Base-by-base conservation (phyloP, 2,113 vertebrate species). In the Burhinus bistriatus region DNA sequence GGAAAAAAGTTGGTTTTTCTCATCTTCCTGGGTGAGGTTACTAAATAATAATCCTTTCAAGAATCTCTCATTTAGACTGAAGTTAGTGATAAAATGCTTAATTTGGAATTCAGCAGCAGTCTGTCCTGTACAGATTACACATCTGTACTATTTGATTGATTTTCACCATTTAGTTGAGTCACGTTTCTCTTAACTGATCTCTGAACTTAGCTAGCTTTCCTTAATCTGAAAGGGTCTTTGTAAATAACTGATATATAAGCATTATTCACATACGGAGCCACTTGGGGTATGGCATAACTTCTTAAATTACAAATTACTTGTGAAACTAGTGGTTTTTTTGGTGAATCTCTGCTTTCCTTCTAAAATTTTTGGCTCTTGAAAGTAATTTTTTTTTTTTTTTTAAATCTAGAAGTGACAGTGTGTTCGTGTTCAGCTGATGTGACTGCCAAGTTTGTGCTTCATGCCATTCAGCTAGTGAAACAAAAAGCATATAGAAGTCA, bases 381-480 rank as follows among this genome's bases (percentile, higher is more conserved):
- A 72, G 62, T 68, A 40, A 83, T 44, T 4, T 1, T 61, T 62
- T 86, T 87, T 72, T 86, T 87, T 72, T 86, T 62, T 84, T 92
- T 96, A 64, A 34, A 89, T 89, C 22, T 97, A 99, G 99, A 99
- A 98, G 98, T 99, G 94, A 99, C 98, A 0, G 97, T 99, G 61
- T 98, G 98, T 62, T 99, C 99, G 13, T 99, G 99, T 92, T 99
- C 99, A 7, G 97, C 98, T 78, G 99, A 99, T 19, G 99, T 99
- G 65, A 99, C 99, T 2, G 99, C 99, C 59, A 99, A 99, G 96
- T 99, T 99, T 93, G 99, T 99, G 75, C 99, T 99, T 64, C 99
- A 99, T 66, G 99, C 99, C 0, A 99, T 99, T 80, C 99, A 99
- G 83, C 97, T 99, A 49, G 98, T 99, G 92, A 99, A 99, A 93